phyloP scores from a whole-genome alignment of 2,888 invertebrate genomes.

The Orchesellides sinensis region DNA sequence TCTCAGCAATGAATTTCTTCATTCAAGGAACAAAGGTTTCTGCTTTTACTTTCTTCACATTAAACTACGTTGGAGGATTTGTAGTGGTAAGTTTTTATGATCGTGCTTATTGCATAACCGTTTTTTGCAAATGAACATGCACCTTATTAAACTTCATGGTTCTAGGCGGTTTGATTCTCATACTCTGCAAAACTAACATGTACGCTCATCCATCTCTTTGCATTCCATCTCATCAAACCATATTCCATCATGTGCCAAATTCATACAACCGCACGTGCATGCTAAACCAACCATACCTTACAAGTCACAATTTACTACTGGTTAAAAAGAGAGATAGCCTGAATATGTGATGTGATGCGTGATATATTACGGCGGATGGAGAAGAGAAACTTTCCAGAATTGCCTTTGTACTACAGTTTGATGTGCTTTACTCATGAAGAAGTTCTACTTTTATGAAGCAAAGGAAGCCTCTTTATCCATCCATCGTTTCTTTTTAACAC shows the following conservation, averaged over 20 bases:
- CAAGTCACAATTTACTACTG: conserved; percentile 6
- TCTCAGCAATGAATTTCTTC: conserved; percentile 42
- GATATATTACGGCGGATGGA: conserved; percentile 12
- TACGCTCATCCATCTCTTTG: not conserved
- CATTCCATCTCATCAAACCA: not conserved
- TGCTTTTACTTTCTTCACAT: conserved; percentile 59
- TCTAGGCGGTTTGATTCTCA: not conserved
- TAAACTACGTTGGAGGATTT: conserved; percentile 70
- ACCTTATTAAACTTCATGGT: no score
- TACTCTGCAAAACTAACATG: not conserved
- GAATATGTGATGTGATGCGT: conserved; percentile 8
- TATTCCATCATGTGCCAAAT: conserved; percentile 34
- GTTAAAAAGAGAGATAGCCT: not conserved
- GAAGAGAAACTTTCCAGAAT: no score
- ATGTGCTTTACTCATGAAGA: no score
- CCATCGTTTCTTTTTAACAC: no score
- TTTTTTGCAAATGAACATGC: no score
- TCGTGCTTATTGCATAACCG: no score
- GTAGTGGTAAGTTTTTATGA: conserved; percentile 67
- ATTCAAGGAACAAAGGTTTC: conserved; percentile 43
- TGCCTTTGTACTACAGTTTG: no score
- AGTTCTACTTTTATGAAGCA: no score
- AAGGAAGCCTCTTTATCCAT: no score
- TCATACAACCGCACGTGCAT: conserved; percentile 5
- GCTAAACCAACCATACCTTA: not conserved